A percentile compares a stretch with the other conserved stretches of the same genome.
These are phyloP conservation scores for Galendromus occidentalis DNA, from an alignment of 1,140 invertebrate genomes.

Conservation along the genomic window DNA sequence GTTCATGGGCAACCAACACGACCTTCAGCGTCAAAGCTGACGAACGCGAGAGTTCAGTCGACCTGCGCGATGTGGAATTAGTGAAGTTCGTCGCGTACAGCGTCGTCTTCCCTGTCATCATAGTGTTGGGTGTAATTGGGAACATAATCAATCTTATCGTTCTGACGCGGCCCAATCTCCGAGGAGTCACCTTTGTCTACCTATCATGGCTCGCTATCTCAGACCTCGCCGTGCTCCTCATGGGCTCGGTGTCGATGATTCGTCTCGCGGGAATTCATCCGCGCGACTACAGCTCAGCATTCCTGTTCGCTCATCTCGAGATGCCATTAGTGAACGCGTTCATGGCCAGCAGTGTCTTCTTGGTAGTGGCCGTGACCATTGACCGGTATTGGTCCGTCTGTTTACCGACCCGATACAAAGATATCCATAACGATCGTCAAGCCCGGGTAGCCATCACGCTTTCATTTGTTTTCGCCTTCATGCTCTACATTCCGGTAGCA, in stretches of 20 bases:
- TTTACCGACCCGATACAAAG: constrained; percentile 27
- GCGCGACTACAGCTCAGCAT: constrained; percentile 40
- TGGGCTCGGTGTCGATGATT: constrained; percentile 43
- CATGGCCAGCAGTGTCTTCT: constrained; percentile 33
- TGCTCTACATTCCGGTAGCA: constrained; percentile 26
- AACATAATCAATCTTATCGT: constrained; percentile 51
- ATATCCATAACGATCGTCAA: constrained; percentile 25
- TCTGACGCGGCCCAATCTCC: constrained; percentile 47
- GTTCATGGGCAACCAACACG: too few relatives aligned
- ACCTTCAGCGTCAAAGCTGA: too few relatives aligned
- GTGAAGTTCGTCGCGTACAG: constrained; percentile 43
- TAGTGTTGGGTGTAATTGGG: constrained; percentile 45
- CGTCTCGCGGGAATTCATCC: constrained; percentile 42
- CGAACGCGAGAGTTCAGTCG: not conserved
- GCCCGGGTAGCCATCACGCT: constrained; percentile 24
- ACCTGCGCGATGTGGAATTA: constrained; percentile 12
- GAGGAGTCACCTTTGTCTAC: constrained; percentile 52
- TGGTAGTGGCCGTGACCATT: constrained; percentile 31
- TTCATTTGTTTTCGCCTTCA: constrained; percentile 25
- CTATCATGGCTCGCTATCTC: constrained; percentile 48
- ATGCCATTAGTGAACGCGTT: constrained; percentile 51
- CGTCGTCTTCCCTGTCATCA: constrained; percentile 43
- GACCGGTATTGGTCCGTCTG: constrained; percentile 30
- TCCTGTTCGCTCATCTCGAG: constrained; percentile 50
- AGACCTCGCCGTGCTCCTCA: constrained; percentile 40